Percentiles rank a stretch among this genome's conserved stretches.
Evolutionary conservation across 1,140 invertebrate species (phyloP).

Genomic region (Drosophila novamexicana): DNA sequence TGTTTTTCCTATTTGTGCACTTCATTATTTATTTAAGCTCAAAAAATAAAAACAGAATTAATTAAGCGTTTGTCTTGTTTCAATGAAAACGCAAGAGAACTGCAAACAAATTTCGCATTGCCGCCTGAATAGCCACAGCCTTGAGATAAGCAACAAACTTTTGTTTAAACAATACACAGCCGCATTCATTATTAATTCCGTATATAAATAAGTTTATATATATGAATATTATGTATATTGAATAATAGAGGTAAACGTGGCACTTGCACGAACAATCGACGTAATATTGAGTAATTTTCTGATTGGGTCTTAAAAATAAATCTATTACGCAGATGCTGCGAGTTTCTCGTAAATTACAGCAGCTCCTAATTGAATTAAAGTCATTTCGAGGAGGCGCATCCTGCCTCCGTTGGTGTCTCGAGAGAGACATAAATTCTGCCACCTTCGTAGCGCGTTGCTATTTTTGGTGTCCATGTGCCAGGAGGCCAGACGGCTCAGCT

Average conservation of each 20-base stretch:
- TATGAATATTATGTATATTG: conserved; percentile 4
- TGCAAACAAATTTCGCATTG: conserved; percentile 64
- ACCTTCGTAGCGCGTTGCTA: conserved; percentile 52
- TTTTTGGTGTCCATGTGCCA: conserved; percentile 49
- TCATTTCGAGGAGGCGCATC: conserved; percentile 54
- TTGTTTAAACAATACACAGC: conserved; percentile 35
- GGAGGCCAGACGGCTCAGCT: not conserved
- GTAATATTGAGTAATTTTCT: conserved; percentile 77
- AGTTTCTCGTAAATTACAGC: conserved; percentile 61
- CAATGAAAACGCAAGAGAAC: conserved; percentile 44
- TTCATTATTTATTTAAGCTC: conserved; percentile 14
- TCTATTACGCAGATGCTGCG: conserved; percentile 51
- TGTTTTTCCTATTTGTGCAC: conserved; percentile 21
- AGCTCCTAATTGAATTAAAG: conserved; percentile 78
- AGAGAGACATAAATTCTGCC: conserved; percentile 65
- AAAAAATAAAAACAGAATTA: conserved; percentile 31
- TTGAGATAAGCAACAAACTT: conserved; percentile 45
- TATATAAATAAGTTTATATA: not conserved
- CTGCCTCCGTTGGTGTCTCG: conserved; percentile 41
- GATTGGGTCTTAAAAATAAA: conserved; percentile 58
- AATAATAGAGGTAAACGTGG: conserved; percentile 32
- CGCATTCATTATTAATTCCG: conserved; percentile 41
- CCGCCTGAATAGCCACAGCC: conserved; percentile 59
- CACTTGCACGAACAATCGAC: conserved; percentile 33
- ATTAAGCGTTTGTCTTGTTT: conserved; percentile 39